These are phyloP conservation scores for Cynocephalus volans DNA, from an alignment of 2,113 vertebrate genomes.

Conservation along the genomic window DNA sequence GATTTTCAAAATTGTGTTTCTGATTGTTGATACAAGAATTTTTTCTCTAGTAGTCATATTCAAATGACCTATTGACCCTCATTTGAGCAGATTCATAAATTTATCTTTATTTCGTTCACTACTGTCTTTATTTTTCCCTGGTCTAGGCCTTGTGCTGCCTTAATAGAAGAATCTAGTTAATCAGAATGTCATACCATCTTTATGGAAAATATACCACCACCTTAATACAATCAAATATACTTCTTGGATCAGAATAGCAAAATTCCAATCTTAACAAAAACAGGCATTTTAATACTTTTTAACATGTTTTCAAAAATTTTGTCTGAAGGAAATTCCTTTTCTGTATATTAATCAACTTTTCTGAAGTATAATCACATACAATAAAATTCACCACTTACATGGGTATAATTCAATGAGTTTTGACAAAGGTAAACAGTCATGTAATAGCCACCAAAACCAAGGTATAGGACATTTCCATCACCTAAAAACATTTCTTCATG, in stretches of 20 bases:
- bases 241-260: background rate
- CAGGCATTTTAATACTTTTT: background rate
- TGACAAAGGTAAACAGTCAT: background rate
- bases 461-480: background rate
- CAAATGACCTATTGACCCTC: slow-evolving; percentile 25
- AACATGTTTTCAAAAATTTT: background rate
- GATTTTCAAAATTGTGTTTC: slow-evolving; percentile 40
- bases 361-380: background rate
- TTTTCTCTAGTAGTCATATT: slow-evolving; percentile 14
- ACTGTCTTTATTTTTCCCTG: background rate
- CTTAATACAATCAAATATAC: background rate
- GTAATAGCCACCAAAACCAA: slow-evolving; percentile 18
- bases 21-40: background rate
- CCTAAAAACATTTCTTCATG: background rate
- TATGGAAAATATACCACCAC: background rate
- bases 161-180: background rate
- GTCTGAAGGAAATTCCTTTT: slow-evolving; percentile 13
- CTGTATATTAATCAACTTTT: background rate
- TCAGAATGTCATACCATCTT: background rate
- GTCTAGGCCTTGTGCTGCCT: background rate
- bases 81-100: slow-evolving; percentile 12
- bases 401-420: background rate
- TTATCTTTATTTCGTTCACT: slow-evolving; percentile 40
- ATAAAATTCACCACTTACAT: background rate
- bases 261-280: background rate